phyloP scores from a whole-genome alignment of 1,140 invertebrate genomes.

The Bombus terrestris region DNA sequence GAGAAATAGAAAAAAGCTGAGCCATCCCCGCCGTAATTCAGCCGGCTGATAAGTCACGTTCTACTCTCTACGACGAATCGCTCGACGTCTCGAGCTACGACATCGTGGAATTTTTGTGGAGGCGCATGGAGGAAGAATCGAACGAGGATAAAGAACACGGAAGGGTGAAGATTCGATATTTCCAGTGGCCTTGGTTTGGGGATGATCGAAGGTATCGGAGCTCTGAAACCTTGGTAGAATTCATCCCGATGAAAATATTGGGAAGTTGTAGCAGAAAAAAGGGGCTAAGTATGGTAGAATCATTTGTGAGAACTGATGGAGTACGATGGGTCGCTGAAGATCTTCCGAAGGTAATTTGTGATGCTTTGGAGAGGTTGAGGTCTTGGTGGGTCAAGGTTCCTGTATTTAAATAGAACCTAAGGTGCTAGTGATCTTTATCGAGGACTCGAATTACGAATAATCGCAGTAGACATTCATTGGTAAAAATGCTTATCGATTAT shows the following conservation, averaged over 20 bases:
- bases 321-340: not conserved
- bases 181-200: too few species aligned
- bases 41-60: constrained; percentile 31
- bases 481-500: too few species aligned
- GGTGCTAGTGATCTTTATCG: not conserved
- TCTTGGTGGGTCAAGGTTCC: not conserved
- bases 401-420: not conserved
- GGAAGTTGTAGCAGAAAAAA: not conserved
- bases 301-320: not conserved
- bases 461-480: not conserved
- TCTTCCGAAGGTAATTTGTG: not conserved
- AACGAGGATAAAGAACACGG: too few species aligned
- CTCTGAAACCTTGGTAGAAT: not conserved
- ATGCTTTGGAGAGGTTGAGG: not conserved
- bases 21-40: constrained; percentile 6
- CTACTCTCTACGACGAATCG: not conserved
- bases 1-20: constrained; percentile 49
- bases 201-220: not conserved
- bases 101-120: not conserved
- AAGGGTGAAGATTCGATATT: too few species aligned
- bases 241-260: not conserved
- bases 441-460: not conserved
- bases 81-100: not conserved
- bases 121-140: too few species aligned
- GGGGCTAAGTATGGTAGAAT: not conserved